Conservation (phyloP, 2,113 vertebrate species). For the Elachura formosa region DNA sequence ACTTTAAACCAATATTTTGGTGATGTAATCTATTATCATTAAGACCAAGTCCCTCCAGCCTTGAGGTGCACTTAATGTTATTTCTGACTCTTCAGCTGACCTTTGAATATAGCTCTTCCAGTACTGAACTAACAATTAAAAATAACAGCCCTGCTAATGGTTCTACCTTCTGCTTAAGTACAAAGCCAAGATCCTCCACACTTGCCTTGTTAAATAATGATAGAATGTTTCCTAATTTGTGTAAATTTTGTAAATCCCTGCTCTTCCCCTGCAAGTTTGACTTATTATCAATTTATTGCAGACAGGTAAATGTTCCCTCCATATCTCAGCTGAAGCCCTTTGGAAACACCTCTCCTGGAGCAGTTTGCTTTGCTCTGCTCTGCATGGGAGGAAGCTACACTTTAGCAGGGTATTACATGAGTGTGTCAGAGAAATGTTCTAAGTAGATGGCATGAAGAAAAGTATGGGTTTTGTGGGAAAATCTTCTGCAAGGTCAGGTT, state of each 20-base stretch:
- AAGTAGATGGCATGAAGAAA: not conserved
- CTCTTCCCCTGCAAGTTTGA: not conserved
- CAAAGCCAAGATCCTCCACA: not conserved
- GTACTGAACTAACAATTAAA: slow-evolving; percentile 7
- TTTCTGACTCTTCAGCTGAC: slow-evolving; percentile 6
- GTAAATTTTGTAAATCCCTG: not conserved
- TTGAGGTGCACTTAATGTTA: not conserved
- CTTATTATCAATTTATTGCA: not conserved
- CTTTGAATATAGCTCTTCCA: slow-evolving; percentile 8
- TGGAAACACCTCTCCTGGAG: not conserved
- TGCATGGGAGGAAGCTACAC: rapidly evolving
- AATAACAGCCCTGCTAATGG: slow-evolving; percentile 17
- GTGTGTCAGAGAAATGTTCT: not conserved
- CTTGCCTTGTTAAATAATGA: not conserved
- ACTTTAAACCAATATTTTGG: not conserved
- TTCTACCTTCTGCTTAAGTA: slow-evolving; percentile 2
- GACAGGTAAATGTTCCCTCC: not conserved
- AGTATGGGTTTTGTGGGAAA: not conserved
- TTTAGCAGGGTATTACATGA: not conserved
- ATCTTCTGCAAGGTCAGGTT: not conserved
- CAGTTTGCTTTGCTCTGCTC: not conserved
- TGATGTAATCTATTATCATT: not conserved
- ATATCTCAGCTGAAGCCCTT: not conserved
- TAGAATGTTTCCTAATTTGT: not conserved
- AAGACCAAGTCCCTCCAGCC: not conserved